Evolutionary conservation across 2,888 invertebrate genomes (phyloP), one percentile per base, ranked within the genome.

Genomic region (Metallyticus violacea): DNA sequence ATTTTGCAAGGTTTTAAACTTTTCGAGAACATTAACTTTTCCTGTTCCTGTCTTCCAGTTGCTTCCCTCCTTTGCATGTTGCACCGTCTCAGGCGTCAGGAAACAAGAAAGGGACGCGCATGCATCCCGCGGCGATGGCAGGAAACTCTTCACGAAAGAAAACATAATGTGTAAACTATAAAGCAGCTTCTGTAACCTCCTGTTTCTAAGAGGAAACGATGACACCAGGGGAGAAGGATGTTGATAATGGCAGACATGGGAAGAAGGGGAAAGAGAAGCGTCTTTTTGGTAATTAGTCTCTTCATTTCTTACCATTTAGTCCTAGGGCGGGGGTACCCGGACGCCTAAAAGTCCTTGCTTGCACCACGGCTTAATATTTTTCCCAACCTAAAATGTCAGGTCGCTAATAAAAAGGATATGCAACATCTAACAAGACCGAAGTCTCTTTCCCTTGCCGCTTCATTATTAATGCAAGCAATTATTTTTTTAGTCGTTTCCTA

Each of bases 341-440:
- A n/a, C n/a, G n/a, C n/a, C n/a, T n/a, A n/a, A n/a, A 62, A 15
- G 40, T 62, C 40, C 40, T 62, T 62, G 40, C 40, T 62, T 62
- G 40, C 40, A 62, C 62, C 26, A 77, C n/a, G 83, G 26, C 77
- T 77, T 83, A 83, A 83, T 83, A 28, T 81, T 83, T 82, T 82
- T 79, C 76, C 83, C 77, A 4, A 28, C 78, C 81, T 90, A 91
- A 93, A 93, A 93, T 93, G 93, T 93, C 93, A 93, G 91, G 89
- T 90, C 90, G 90, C 92, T 92, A 91, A 93, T 93, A 93, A 93
- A 93, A 93, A 93, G 28, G 86, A 86, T 78, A 86, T 86, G 86
- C 86, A 86, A 86, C 86, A 86, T 86, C 86, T 82, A 86, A 83
- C 83, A 86, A 79, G 86, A 78, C 86, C 79, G 26, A 28, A n/a